Evolutionary conservation across 2,888 invertebrate species (phyloP).

Genomic region (Amiota communis): DNA sequence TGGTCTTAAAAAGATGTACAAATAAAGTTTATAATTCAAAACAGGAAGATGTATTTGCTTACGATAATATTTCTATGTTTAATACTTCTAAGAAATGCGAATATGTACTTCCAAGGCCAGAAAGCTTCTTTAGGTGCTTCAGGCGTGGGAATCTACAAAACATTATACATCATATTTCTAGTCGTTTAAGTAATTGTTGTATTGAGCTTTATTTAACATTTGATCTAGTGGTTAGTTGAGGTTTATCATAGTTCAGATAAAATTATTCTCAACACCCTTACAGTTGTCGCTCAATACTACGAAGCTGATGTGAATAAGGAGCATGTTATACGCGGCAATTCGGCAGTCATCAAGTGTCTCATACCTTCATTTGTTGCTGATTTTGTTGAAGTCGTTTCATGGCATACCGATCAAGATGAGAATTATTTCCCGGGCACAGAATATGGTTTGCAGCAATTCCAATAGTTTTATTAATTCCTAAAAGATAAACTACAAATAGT

Average conservation of each 20-base stretch:
- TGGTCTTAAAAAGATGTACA: not conserved
- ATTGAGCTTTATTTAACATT: conserved; percentile 9
- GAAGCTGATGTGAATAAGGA: conserved; percentile 94
- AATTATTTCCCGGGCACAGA: conserved; percentile 72
- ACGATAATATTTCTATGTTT: not conserved
- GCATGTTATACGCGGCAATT: conserved; percentile 90
- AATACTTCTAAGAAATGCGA: conserved; percentile 49
- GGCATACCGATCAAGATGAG: conserved; percentile 82
- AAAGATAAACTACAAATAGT: conserved; percentile 27
- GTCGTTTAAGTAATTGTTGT: not conserved
- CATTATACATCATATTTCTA: not conserved
- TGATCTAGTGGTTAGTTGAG: too few relatives aligned
- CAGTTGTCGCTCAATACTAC: conserved; percentile 92
- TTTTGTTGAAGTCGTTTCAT: conserved; percentile 89
- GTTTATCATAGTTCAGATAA: not conserved
- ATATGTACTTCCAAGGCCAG: conserved; percentile 20
- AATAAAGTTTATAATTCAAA: not conserved
- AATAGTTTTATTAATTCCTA: conserved; percentile 2
- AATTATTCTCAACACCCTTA: conserved; percentile 30
- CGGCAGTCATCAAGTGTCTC: conserved; percentile 90
- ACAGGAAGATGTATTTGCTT: not conserved
- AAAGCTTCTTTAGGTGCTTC: conserved; percentile 42
- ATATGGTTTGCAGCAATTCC: conserved; percentile 68
- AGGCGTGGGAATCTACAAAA: not conserved
- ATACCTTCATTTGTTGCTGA: conserved; percentile 95